These are phyloP conservation scores for Anguilla megastoma DNA, from an alignment of 2,797 vertebrate species.

Conservation along the genomic window DNA sequence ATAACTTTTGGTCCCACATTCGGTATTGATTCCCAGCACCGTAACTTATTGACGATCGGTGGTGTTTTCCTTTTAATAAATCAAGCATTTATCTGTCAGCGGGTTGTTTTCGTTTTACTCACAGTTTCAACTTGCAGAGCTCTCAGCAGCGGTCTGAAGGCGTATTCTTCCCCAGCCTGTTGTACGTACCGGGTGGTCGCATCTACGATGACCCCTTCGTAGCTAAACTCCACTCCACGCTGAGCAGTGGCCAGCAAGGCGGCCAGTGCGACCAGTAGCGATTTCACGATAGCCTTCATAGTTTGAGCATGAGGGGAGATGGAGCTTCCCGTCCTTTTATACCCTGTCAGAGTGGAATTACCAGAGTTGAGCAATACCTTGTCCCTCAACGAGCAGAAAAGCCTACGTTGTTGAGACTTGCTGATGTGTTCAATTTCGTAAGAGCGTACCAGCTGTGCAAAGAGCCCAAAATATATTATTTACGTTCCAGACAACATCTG, in stretches of 20 bases:
- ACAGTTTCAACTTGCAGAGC: conserved; percentile 30
- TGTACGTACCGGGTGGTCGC: conserved; percentile 12
- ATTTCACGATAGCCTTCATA: conserved; percentile 31
- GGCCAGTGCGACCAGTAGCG: conserved; percentile 19
- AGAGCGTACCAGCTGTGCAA: neutral
- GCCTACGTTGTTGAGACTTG: neutral
- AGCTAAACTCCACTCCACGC: neutral
- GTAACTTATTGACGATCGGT: neutral
- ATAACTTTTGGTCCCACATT: too few species aligned
- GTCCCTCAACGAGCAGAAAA: neutral
- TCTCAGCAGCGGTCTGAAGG: conserved; percentile 25
- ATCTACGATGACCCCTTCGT: conserved; percentile 14
- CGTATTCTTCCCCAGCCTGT: conserved; percentile 12
- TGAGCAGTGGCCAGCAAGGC: conserved; percentile 22
- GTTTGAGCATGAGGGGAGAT: neutral
- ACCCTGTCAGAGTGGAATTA: neutral
- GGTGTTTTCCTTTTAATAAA: neutral
- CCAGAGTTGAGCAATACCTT: neutral
- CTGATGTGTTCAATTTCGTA: neutral
- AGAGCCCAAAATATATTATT: neutral
- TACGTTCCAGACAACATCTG: conserved; percentile 7
- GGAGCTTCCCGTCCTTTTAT: neutral
- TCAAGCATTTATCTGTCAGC: neutral
- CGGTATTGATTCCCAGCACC: too few species aligned
- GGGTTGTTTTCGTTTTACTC: conserved; percentile 16